Conservation (phyloP, 2,113 vertebrate genomes). For the Python bivittatus region DNA sequence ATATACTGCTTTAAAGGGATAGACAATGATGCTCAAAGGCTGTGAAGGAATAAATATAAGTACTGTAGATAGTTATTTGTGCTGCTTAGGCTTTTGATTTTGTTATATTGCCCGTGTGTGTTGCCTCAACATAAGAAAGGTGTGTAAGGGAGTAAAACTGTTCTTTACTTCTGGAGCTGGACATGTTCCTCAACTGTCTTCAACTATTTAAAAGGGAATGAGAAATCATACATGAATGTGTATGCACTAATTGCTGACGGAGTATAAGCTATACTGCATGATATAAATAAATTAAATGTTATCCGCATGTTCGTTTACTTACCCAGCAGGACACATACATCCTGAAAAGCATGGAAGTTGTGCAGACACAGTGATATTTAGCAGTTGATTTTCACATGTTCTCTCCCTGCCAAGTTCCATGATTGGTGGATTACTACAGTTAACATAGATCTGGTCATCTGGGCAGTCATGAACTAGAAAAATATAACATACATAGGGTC, state of each 20-base stretch:
- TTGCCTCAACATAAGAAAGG: not conserved
- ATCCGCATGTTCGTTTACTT: slow-evolving; percentile 56
- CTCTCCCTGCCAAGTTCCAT: slow-evolving; percentile 75
- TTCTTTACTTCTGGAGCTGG: not conserved
- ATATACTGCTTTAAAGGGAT: not conserved
- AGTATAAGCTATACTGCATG: not conserved
- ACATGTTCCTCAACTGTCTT: not conserved
- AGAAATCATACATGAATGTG: not conserved
- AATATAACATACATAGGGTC: not conserved
- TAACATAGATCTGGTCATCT: slow-evolving; percentile 83
- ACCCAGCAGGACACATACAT: slow-evolving; percentile 89
- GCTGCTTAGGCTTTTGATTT: not conserved
- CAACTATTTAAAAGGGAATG: not conserved
- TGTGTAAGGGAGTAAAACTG: not conserved
- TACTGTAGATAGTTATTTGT: not conserved
- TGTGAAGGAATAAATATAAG: not conserved
- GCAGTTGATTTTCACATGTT: slow-evolving; percentile 90
- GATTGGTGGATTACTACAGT: slow-evolving; percentile 78
- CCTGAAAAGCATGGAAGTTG: slow-evolving; percentile 87
- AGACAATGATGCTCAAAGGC: not conserved
- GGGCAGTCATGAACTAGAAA: slow-evolving; percentile 80
- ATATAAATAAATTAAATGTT: not conserved
- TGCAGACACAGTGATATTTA: slow-evolving; percentile 86
- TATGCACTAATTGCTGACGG: not conserved
- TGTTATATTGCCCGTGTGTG: not conserved